Evolutionary conservation across 2,797 vertebrate genomes (phyloP).

Genomic region (Psittacula echo): DNA sequence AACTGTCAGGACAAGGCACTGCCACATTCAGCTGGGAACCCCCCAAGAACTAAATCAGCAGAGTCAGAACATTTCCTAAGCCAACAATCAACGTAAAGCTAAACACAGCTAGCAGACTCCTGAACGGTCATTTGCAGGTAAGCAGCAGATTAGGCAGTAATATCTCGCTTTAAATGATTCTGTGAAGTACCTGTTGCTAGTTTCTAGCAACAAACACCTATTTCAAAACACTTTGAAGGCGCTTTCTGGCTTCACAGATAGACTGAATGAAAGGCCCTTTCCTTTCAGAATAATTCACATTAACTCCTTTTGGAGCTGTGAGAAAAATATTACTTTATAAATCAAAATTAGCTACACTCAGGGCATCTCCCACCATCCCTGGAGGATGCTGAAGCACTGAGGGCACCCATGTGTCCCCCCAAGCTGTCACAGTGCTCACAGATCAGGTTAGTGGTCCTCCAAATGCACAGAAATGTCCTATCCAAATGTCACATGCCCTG

Average conservation of each 20-base stretch:
- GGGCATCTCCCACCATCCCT: no score
- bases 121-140: not conserved
- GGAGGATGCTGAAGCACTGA: fast-evolving
- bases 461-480: not conserved
- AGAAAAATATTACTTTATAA: not conserved
- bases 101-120: not conserved
- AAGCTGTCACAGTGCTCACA: fast-evolving
- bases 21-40: not conserved
- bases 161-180: not conserved
- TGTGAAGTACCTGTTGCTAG: not conserved
- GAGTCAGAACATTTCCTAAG: not conserved
- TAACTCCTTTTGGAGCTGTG: not conserved
- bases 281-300: not conserved
- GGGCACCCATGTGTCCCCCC: fast-evolving
- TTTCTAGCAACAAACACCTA: not conserved
- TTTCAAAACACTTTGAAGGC: not conserved
- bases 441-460: not conserved
- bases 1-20: not conserved
- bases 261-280: not conserved
- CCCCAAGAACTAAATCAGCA: not conserved
- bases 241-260: not conserved
- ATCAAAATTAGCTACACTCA: not conserved
- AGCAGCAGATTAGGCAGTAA: not conserved
- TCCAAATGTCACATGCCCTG: not conserved
- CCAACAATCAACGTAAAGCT: slow-evolving; percentile 15